Percentiles rank a stretch among this genome's conserved stretches.
Evolutionary conservation across 2,797 vertebrate genomes (phyloP).

Genomic region (Amphiprion clarkii): DNA sequence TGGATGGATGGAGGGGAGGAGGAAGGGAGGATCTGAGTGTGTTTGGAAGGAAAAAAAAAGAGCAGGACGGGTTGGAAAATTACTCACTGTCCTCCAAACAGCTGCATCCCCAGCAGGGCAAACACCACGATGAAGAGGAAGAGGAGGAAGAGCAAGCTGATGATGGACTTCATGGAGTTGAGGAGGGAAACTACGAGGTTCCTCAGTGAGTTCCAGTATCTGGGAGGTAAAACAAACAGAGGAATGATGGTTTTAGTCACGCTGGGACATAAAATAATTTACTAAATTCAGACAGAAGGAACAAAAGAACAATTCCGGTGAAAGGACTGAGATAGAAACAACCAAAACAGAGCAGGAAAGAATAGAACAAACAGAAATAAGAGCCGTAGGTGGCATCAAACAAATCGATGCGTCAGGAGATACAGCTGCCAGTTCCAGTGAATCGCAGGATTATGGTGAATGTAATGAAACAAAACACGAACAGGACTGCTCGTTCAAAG

Average conservation of each 20-base stretch:
- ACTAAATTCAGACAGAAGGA: slow-evolving; percentile 1
- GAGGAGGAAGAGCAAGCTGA: slow-evolving; percentile 97
- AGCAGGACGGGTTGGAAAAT: not conserved
- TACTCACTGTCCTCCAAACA: slow-evolving; percentile 98
- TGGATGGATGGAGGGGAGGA: slow-evolving; percentile 11
- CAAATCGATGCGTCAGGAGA: slow-evolving; percentile 29
- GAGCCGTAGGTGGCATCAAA: slow-evolving; percentile 41
- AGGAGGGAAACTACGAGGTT: slow-evolving; percentile 97
- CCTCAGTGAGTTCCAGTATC: slow-evolving; percentile 97
- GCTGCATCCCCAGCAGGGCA: slow-evolving; percentile 98
- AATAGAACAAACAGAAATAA: slow-evolving; percentile 22
- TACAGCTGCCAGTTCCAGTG: slow-evolving; percentile 44
- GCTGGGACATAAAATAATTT: not conserved
- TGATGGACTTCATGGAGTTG: slow-evolving; percentile 99
- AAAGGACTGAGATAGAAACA: not conserved
- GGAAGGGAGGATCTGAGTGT: slow-evolving; percentile 1
- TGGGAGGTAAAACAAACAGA: slow-evolving; percentile 62
- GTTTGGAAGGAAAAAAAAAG: slow-evolving; percentile 1
- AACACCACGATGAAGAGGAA: slow-evolving; percentile 99
- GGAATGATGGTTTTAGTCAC: not conserved
- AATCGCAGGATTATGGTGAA: slow-evolving; percentile 55
- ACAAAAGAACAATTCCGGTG: not conserved
- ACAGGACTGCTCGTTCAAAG: slow-evolving; percentile 30
- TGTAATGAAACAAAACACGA: slow-evolving; percentile 41
- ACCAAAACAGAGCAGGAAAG: slow-evolving; percentile 21